Evolutionary conservation across 1,140 invertebrate species (phyloP).

Genomic region (Leptinotarsa lineolata): DNA sequence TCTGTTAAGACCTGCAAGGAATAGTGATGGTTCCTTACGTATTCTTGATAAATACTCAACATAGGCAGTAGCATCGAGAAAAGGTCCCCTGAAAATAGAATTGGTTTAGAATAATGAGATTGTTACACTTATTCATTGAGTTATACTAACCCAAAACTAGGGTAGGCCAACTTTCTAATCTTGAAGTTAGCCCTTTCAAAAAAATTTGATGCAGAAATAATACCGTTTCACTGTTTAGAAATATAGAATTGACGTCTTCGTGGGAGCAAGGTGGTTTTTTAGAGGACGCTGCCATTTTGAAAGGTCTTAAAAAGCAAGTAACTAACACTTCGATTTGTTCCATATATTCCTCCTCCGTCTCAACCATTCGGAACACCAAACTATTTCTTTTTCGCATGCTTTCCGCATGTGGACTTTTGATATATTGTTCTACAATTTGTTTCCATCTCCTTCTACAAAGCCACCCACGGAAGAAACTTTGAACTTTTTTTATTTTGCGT

Average conservation of each 20-base stretch:
- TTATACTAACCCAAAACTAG: slow-evolving; percentile 73
- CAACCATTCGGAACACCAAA: slow-evolving; percentile 91
- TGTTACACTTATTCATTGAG: neutral
- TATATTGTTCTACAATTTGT: slow-evolving; percentile 94
- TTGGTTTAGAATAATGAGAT: no score
- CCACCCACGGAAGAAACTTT: slow-evolving; percentile 95
- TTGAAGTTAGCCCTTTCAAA: slow-evolving; percentile 87
- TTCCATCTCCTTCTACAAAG: slow-evolving; percentile 92
- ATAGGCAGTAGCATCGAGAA: slow-evolving; percentile 94
- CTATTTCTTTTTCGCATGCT: slow-evolving; percentile 93
- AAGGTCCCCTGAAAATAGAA: slow-evolving; percentile 73
- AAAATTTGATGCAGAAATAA: slow-evolving; percentile 95
- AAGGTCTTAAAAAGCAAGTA: slow-evolving; percentile 88
- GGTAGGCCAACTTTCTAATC: slow-evolving; percentile 93
- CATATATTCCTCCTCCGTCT: slow-evolving; percentile 89
- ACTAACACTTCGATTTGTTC: slow-evolving; percentile 90
- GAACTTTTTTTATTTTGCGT: slow-evolving; percentile 92
- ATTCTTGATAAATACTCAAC: slow-evolving; percentile 94
- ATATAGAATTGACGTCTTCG: slow-evolving; percentile 95
- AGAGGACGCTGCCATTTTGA: slow-evolving; percentile 92
- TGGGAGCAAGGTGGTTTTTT: slow-evolving; percentile 92
- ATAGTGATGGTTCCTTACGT: slow-evolving; percentile 92
- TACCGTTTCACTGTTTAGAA: slow-evolving; percentile 92
- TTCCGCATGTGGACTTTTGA: slow-evolving; percentile 92
- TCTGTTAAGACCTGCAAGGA: slow-evolving; percentile 92